Evolutionary conservation across 2,888 invertebrate species (phyloP), one percentile per base, ranked within the genome.

Genomic region (Temnothorax ravouxi): DNA sequence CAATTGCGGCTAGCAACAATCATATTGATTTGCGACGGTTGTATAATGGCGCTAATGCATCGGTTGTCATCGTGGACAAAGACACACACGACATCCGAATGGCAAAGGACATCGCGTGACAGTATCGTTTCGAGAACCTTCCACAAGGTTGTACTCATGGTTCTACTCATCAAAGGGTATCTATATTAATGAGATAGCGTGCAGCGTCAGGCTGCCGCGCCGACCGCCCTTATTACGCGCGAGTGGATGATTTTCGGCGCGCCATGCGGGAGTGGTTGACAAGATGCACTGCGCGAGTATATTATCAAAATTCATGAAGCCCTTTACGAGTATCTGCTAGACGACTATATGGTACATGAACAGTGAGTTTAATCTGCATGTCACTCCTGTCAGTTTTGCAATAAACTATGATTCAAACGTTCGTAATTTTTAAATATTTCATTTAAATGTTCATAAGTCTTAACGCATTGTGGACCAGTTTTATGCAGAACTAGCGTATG

Each of bases 151-250:
- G 66, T n/a, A n/a, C n/a, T n/a, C n/a, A 41, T 21, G 66, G 66
- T 44, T 76, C 83, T 85, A 62, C 88, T 91, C 90, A 89, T 91
- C 88, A 89, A 88, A 89, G 88, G 64, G 87, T 84, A 90, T 91
- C 90, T 91, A 91, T 90, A 90, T 91, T 91, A 90, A 91, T 90
- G 91, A 91, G 87, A 87, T 85, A 81, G 84, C 72, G 79, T 80
- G 62, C 79, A 21, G 59, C 77, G 72, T 62, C 74, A 71, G 76
- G 56, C 64, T 79, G 52, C 74, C 47, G 71, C 80, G 81, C 62
- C 85, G 85, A 80, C 66, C 86, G 75, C 44, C 86, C 83, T 86
- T 86, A 86, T 84, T 86, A 87, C 84, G 66, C 69, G 71, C 83
- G 66, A 83, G 66, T 80, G 83, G 67, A 79, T 85, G 86, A 87